Conservation (phyloP, 2,797 vertebrate genomes). For the Peromyscus nudipes region DNA sequence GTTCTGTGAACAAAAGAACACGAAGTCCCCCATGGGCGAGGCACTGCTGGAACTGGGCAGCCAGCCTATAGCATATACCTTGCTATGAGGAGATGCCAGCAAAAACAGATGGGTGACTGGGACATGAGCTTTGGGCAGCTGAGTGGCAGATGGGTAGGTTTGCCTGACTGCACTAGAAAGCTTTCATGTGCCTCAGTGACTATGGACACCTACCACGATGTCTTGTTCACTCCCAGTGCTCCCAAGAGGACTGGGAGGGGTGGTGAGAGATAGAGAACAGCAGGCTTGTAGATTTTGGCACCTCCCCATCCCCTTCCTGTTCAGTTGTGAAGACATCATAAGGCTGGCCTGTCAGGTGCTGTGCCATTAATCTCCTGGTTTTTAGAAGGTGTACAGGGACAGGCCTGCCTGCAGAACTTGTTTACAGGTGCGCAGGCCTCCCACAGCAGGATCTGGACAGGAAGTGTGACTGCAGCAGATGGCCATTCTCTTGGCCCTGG, state of each 20-base stretch:
- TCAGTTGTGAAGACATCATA: neutral
- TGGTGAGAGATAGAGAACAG: neutral
- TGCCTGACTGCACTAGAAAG: neutral
- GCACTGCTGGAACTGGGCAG: neutral
- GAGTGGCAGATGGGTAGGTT: neutral
- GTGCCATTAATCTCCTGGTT: neutral
- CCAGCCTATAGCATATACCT: neutral
- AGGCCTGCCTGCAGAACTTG: neutral
- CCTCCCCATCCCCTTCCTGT: neutral
- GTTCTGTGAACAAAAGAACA: neutral
- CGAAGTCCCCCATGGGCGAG: neutral
- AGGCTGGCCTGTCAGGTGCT: too few species aligned
- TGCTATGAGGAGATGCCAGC: neutral
- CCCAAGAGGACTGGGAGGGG: too few species aligned
- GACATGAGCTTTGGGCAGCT: neutral
- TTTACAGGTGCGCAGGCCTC: neutral
- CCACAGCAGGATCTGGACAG: neutral
- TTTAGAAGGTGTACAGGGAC: neutral
- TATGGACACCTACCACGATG: neutral
- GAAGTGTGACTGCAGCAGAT: neutral
- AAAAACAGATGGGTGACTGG: neutral
- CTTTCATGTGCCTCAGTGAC: neutral
- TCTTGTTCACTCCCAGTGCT: neutral
- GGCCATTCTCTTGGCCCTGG: neutral
- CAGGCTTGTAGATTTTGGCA: neutral